Percentiles rank a stretch among this genome's conserved stretches.
phyloP scores from a whole-genome alignment of 2,113 vertebrate species.

The Regulus satrapa region DNA sequence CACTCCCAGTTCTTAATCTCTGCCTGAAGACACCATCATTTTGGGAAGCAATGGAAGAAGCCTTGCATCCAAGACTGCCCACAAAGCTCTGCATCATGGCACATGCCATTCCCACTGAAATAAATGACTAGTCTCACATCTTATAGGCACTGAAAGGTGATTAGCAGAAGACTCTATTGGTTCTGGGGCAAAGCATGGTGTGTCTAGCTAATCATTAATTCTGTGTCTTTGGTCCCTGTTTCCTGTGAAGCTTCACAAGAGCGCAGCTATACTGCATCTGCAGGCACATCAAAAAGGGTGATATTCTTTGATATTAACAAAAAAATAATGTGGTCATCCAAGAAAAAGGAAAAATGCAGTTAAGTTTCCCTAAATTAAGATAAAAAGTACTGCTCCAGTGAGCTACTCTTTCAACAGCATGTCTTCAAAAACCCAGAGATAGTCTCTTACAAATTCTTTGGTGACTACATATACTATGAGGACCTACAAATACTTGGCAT shows the following conservation, averaged over 20 bases:
- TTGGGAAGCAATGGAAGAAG: background rate
- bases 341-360: background rate
- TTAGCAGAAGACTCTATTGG: background rate
- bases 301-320: background rate
- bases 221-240: background rate
- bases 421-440: background rate
- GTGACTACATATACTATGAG: background rate
- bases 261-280: background rate
- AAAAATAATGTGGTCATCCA: background rate
- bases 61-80: background rate
- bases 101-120: background rate
- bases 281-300: background rate
- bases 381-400: background rate
- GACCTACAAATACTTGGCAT: background rate
- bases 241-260: background rate
- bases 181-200: background rate
- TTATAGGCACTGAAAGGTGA: background rate
- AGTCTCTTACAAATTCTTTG: background rate
- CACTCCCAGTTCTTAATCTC: background rate
- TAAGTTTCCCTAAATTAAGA: background rate
- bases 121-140: background rate
- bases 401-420: background rate
- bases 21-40: background rate
- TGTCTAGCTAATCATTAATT: background rate
- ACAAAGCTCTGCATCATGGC: background rate